Percentiles rank a stretch among this genome's conserved stretches.
These are phyloP conservation scores for Promerops cafer DNA, from an alignment of 2,113 vertebrate species.

Conservation along the genomic window DNA sequence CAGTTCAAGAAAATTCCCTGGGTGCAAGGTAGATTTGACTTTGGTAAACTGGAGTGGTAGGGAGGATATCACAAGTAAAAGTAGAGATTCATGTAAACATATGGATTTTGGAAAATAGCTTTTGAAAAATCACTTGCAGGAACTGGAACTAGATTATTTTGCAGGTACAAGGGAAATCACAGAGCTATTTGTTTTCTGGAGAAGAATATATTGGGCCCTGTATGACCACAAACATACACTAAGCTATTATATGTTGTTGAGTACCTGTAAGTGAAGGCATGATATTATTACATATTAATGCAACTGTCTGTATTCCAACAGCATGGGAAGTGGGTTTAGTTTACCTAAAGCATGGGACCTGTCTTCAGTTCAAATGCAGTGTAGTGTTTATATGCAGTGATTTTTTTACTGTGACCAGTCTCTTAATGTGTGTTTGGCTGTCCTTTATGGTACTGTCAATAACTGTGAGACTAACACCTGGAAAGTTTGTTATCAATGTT, in stretches of 20 bases:
- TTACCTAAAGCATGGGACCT: background rate
- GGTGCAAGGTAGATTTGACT: background rate
- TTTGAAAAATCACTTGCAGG: background rate
- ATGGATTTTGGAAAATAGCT: background rate
- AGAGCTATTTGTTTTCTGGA: background rate
- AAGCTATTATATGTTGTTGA: background rate
- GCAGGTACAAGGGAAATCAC: background rate
- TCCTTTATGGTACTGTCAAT: background rate
- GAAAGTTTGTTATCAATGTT: background rate
- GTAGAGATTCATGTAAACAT: background rate
- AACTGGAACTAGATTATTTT: background rate
- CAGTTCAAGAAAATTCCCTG: background rate
- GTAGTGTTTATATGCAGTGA: background rate
- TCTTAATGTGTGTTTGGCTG: background rate
- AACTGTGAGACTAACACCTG: background rate
- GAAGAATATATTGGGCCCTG: background rate
- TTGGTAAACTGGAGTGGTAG: background rate
- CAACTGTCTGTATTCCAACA: background rate
- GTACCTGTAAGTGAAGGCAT: background rate
- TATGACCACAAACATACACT: background rate
- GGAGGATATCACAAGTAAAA: background rate
- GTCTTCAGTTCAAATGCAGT: background rate
- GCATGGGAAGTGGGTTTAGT: background rate
- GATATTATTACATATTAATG: background rate
- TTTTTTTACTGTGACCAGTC: background rate